Evolutionary conservation across 2,888 invertebrate genomes (phyloP), one percentile per base, ranked within the genome.

Genomic region (Fragum sueziense): DNA sequence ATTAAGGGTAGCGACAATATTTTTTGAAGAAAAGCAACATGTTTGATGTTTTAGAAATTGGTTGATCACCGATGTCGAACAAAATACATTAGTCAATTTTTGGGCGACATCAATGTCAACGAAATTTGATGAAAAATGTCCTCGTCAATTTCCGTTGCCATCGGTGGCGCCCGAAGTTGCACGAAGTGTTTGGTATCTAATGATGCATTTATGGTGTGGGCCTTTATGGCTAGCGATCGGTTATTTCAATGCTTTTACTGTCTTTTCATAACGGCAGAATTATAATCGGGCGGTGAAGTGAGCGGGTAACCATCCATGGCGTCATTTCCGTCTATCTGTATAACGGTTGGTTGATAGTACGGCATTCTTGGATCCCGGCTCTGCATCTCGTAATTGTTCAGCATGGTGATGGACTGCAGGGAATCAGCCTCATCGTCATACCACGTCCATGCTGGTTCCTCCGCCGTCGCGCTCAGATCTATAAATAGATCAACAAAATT

Each of bases 401-500:
- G 33, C 79, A 84, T 82, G 0, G 78, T 82, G 22, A 80, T 73
- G 2, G 84, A 84, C 25, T 75, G 75, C 27, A 89, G 33, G 11
- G 87, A 86, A 34, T 90, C 90, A 7, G 72, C 76, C 0, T 89
- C 88, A 7, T 88, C 89, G 68, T 85, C 85, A 33, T 86, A 76
- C 70, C 84, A 86, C 82, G 88, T 85, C 80, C 88, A 86, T 0
- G 78, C 86, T 0, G 77, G 78, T 4, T 74, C 27, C 0, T 85
- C 80, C 52, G 88, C 88, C 0, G 82, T 86, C 0, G 76, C 85
- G 71, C 89, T 87, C 9, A 90, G 72, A 65, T 90, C 90, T 54
- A 90, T 84, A 76, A 90, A 90, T 29, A 90, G 61, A 75, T 90
- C 90, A 0, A 90, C 89, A 41, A 78, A 73, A 51, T 87, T 85